These are phyloP conservation scores for Cairina moschata DNA, from an alignment of 2,113 vertebrate genomes.

Conservation along the genomic window DNA sequence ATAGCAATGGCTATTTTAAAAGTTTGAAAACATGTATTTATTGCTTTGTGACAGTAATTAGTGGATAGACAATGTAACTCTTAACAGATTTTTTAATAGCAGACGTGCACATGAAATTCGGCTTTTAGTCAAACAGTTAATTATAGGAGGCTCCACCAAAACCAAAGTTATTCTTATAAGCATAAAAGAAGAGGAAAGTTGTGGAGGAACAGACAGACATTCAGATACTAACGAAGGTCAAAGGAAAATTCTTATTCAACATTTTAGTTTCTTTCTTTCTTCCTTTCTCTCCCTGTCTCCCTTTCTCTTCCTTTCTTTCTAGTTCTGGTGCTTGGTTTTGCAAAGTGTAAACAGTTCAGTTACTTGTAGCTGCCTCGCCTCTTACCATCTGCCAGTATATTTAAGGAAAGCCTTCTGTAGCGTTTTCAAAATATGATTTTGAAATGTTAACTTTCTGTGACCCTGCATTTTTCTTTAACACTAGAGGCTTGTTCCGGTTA, in stretches of 20 bases:
- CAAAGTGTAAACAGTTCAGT: not conserved
- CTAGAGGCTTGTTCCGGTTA: not conserved
- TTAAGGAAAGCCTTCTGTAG: slow-evolving; percentile 15
- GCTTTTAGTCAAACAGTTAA: slow-evolving; percentile 19
- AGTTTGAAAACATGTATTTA: not conserved
- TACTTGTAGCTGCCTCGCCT: not conserved
- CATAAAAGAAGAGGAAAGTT: slow-evolving; percentile 1
- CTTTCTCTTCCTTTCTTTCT: not conserved
- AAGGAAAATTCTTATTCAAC: not conserved
- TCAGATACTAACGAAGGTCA: not conserved
- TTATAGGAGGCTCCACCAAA: slow-evolving; percentile 37
- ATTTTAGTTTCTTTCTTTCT: not conserved
- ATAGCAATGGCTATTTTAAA: not conserved
- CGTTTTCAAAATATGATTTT: slow-evolving; percentile 1
- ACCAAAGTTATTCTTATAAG: not conserved
- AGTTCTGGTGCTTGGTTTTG: not conserved
- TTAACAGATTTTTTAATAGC: slow-evolving; percentile 24
- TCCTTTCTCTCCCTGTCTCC: not conserved
- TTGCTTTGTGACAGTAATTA: slow-evolving; percentile 17
- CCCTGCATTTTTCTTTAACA: not conserved
- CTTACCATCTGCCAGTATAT: not conserved
- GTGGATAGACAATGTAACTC: not conserved
- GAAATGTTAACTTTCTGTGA: slow-evolving; percentile 33
- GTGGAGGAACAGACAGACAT: slow-evolving; percentile 9
- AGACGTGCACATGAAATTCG: not conserved